These are phyloP conservation scores for Grapholita molesta DNA, from an alignment of 1,140 invertebrate genomes.

Conservation along the genomic window DNA sequence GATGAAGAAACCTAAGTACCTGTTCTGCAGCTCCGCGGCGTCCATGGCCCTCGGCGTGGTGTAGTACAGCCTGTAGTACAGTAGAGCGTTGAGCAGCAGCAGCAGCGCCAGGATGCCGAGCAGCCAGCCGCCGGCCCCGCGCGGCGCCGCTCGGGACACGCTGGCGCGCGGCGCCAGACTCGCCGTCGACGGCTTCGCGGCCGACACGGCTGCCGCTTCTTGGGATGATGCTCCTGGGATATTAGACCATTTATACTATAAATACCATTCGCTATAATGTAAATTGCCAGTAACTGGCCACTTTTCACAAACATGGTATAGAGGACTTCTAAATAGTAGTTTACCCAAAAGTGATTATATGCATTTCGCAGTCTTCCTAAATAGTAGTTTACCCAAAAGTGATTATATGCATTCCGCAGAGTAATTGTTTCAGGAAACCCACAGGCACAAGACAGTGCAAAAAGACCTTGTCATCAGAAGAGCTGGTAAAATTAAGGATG, in stretches of 20 bases:
- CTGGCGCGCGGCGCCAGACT: slow-evolving; percentile 35
- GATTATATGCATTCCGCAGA: too few relatives aligned
- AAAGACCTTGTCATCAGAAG: too few relatives aligned
- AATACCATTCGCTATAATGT: too few relatives aligned
- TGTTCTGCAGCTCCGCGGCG: slow-evolving; percentile 77
- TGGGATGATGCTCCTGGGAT: slow-evolving; percentile 22
- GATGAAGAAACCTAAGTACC: slow-evolving; percentile 36
- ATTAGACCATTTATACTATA: neutral
- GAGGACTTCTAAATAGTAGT: too few relatives aligned
- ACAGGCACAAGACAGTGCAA: too few relatives aligned
- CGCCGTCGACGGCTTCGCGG: slow-evolving; percentile 76
- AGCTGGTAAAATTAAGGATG: too few relatives aligned
- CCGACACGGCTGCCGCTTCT: slow-evolving; percentile 81
- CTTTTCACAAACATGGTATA: too few relatives aligned
- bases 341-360: too few relatives aligned
- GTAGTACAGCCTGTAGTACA: slow-evolving; percentile 89
- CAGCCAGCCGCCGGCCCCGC: slow-evolving; percentile 70
- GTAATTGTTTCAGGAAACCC: too few relatives aligned
- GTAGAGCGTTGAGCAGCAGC: slow-evolving; percentile 86
- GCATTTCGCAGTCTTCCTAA: too few relatives aligned
- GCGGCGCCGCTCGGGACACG: neutral
- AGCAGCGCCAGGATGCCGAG: slow-evolving; percentile 81
- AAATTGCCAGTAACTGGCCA: too few relatives aligned
- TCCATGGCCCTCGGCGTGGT: slow-evolving; percentile 80
- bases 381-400: too few relatives aligned